phyloP scores from a whole-genome alignment of 1,140 invertebrate species.

The Telenomus remus region DNA sequence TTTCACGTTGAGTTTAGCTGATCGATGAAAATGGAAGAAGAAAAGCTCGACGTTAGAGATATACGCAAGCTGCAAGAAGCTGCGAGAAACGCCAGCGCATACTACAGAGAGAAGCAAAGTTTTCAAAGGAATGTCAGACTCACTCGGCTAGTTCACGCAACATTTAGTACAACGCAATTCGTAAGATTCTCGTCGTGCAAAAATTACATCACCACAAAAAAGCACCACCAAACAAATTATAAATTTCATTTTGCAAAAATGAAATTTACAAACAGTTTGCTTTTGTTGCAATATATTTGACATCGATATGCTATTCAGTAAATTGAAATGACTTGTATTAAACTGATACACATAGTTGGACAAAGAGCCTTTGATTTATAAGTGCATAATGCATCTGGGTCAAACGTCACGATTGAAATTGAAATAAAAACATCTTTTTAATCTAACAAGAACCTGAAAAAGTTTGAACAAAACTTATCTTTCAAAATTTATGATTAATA shows the following conservation, averaged over 20 bases:
- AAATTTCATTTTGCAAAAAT: too few species aligned
- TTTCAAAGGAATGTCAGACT: conserved; percentile 64
- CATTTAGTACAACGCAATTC: conserved; percentile 60
- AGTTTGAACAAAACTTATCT: too few species aligned
- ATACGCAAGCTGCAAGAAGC: conserved; percentile 60
- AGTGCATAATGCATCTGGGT: conserved; percentile 48
- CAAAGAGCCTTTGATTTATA: conserved; percentile 51
- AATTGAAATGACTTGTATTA: conserved; percentile 19
- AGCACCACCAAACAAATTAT: background rate
- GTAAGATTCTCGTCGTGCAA: conserved; percentile 55
- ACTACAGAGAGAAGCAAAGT: conserved; percentile 43
- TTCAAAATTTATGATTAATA: too few species aligned
- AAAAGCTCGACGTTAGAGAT: conserved; percentile 47
- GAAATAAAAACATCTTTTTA: conserved; percentile 27
- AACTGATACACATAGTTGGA: conserved; percentile 31
- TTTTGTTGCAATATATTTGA: too few species aligned
- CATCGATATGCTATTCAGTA: conserved; percentile 22
- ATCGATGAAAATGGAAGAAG: conserved; percentile 9
- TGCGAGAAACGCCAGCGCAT: conserved; percentile 63
- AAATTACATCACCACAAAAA: background rate
- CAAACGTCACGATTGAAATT: conserved; percentile 45
- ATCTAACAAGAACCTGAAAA: too few species aligned
- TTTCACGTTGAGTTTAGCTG: too few species aligned
- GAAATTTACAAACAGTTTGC: too few species aligned
- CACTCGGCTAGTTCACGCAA: conserved; percentile 63